These are phyloP conservation scores for Macrocentrus cingulum DNA, from an alignment of 1,140 invertebrate species.

Conservation along the genomic window DNA sequence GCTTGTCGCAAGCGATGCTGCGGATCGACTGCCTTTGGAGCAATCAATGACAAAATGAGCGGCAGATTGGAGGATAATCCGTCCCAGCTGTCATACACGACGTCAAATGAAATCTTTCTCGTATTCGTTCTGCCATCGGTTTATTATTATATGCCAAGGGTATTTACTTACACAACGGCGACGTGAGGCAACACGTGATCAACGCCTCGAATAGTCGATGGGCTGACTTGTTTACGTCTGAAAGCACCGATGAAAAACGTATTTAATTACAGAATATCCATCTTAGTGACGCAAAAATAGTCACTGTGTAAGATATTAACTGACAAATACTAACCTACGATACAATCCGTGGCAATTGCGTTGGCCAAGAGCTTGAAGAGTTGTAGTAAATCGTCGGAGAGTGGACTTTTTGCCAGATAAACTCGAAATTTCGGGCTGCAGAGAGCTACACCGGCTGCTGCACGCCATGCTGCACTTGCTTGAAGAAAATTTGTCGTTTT, in stretches of 20 bases:
- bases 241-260: constrained; percentile 31
- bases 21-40: no score
- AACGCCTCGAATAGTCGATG: constrained; percentile 51
- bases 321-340: constrained; percentile 40
- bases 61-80: no score
- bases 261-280: constrained; percentile 2
- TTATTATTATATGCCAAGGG: constrained; percentile 4
- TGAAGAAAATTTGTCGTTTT: constrained; percentile 43
- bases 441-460: constrained; percentile 61
- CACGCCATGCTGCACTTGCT: constrained; percentile 60
- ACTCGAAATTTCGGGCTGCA: constrained; percentile 62
- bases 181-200: constrained; percentile 53
- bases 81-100: background rate
- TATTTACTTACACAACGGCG: constrained; percentile 48
- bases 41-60: no score
- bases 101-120: background rate
- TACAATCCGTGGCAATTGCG: constrained; percentile 42
- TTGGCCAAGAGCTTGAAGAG: constrained; percentile 44
- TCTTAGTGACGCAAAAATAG: background rate
- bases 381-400: constrained; percentile 35
- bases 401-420: constrained; percentile 48
- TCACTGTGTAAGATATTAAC: background rate
- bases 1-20: no score
- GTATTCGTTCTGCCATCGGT: background rate
- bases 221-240: constrained; percentile 52